Conservation (phyloP, 1,140 invertebrate genomes). For the Bacillus rossius region DNA sequence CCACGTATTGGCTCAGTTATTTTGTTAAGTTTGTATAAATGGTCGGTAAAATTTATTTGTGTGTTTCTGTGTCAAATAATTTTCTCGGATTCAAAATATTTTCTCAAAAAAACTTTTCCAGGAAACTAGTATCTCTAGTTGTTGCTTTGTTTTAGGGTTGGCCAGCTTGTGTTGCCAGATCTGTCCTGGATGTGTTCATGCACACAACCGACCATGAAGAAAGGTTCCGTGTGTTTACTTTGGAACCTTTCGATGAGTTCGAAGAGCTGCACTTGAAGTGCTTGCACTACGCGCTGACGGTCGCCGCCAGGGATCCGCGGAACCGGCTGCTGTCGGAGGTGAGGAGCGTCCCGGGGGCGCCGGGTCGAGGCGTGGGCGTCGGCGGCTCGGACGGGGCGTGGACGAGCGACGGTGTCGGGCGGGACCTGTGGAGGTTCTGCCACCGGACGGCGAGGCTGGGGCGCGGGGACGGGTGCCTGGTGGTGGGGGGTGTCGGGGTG, state of each 20-base stretch:
- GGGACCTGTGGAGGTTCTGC: not conserved
- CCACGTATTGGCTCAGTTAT: too few species aligned
- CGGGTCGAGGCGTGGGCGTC: too few species aligned
- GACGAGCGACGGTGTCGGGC: not conserved
- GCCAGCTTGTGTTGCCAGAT: constrained; percentile 30
- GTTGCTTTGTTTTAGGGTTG: constrained; percentile 40
- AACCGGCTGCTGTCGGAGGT: too few species aligned
- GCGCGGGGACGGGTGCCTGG: not conserved
- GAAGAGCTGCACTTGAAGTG: constrained; percentile 51
- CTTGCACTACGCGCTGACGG: constrained; percentile 46
- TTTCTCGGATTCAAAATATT: too few species aligned
- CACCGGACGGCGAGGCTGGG: not conserved
- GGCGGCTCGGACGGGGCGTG: not conserved
- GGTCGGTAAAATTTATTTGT: too few species aligned
- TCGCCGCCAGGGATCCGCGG: constrained; percentile 28
- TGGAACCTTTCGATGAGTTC: constrained; percentile 52
- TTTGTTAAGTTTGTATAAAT: too few species aligned
- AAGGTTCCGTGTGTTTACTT: constrained; percentile 32
- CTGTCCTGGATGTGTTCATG: constrained; percentile 43
- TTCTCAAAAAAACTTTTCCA: too few species aligned
- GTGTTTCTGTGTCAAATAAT: too few species aligned
- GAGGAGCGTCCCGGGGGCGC: too few species aligned
- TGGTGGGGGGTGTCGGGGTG: too few species aligned
- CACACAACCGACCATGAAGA: constrained; percentile 35
- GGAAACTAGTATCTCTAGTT: too few species aligned